These are phyloP conservation scores for Dicyrtomina minuta DNA, from an alignment of 2,888 invertebrate genomes.

Conservation along the genomic window DNA sequence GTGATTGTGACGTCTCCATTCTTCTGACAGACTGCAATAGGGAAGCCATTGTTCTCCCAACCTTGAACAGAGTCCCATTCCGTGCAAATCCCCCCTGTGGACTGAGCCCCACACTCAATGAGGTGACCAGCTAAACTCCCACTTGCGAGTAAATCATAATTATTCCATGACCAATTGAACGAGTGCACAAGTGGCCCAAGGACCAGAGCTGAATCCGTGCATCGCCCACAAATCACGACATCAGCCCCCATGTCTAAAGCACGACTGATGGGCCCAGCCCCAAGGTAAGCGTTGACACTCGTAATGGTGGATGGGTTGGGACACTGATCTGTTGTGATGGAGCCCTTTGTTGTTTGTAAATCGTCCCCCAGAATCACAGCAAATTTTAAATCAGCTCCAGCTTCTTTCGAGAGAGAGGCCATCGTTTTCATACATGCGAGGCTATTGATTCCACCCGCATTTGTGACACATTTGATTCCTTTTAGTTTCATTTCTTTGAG, in stretches of 20 bases:
- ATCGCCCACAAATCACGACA: slow-evolving; percentile 60
- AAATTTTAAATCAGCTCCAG: slow-evolving; percentile 57
- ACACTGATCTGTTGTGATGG: slow-evolving; percentile 36
- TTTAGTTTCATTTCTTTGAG: slow-evolving; percentile 58
- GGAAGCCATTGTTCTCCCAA: slow-evolving; percentile 59
- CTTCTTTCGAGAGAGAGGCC: slow-evolving; percentile 55
- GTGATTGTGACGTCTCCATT: slow-evolving; percentile 58
- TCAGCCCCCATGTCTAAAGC: slow-evolving; percentile 59
- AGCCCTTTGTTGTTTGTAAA: slow-evolving; percentile 54
- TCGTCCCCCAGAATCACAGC: slow-evolving; percentile 60
- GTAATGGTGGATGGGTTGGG: slow-evolving; percentile 48
- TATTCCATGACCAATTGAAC: slow-evolving; percentile 58
- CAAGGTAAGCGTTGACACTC: slow-evolving; percentile 58
- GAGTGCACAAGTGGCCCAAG: slow-evolving; percentile 58
- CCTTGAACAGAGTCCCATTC: slow-evolving; percentile 59
- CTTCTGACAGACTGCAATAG: slow-evolving; percentile 58
- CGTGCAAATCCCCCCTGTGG: slow-evolving; percentile 60
- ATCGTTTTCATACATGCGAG: slow-evolving; percentile 58
- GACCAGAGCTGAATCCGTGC: slow-evolving; percentile 60
- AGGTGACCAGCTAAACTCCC: slow-evolving; percentile 61
- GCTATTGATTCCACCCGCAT: slow-evolving; percentile 61
- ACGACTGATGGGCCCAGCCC: slow-evolving; percentile 58
- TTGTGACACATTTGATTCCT: slow-evolving; percentile 57
- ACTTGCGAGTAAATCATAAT: slow-evolving; percentile 58
- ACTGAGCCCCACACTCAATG: slow-evolving; percentile 61